Conservation (phyloP, 1,140 invertebrate species). For the Drosophila jambulina region DNA sequence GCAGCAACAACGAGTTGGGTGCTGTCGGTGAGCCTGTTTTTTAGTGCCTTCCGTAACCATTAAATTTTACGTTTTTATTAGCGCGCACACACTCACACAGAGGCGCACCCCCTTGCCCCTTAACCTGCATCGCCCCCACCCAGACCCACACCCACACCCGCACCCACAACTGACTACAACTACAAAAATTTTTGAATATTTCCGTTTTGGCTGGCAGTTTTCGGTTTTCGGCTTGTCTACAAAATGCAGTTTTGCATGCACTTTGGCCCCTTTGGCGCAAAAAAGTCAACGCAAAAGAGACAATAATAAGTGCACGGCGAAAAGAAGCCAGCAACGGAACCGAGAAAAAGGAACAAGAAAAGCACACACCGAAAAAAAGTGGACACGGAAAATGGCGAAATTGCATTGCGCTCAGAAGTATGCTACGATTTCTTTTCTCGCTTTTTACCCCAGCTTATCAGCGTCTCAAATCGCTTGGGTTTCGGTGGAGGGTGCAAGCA, state of each 20-base stretch:
- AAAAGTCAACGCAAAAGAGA: slow-evolving; percentile 44
- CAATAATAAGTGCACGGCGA: slow-evolving; percentile 54
- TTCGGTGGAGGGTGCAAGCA: slow-evolving; percentile 10
- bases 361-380: slow-evolving; percentile 15
- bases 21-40: slow-evolving; percentile 81
- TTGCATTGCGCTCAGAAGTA: slow-evolving; percentile 55
- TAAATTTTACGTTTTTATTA: slow-evolving; percentile 84
- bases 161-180: slow-evolving; percentile 27
- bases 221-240: slow-evolving; percentile 70
- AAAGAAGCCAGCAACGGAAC: slow-evolving; percentile 23
- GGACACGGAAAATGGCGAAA: slow-evolving; percentile 53
- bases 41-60: slow-evolving; percentile 84
- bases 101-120: not conserved
- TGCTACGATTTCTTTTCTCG: slow-evolving; percentile 42
- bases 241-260: slow-evolving; percentile 82
- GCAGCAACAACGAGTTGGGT: slow-evolving; percentile 58
- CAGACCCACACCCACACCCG: not conserved
- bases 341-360: slow-evolving; percentile 6
- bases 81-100: slow-evolving; percentile 58
- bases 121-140: not conserved
- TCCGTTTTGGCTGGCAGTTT: slow-evolving; percentile 79
- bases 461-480: slow-evolving; percentile 52
- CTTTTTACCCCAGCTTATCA: slow-evolving; percentile 57
- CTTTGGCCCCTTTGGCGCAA: slow-evolving; percentile 45
- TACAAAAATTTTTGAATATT: slow-evolving; percentile 80